Percentiles rank a stretch among this genome's conserved stretches.
Evolutionary conservation across 2,113 vertebrate genomes (phyloP).

Genomic region (Ovibos moschatus): DNA sequence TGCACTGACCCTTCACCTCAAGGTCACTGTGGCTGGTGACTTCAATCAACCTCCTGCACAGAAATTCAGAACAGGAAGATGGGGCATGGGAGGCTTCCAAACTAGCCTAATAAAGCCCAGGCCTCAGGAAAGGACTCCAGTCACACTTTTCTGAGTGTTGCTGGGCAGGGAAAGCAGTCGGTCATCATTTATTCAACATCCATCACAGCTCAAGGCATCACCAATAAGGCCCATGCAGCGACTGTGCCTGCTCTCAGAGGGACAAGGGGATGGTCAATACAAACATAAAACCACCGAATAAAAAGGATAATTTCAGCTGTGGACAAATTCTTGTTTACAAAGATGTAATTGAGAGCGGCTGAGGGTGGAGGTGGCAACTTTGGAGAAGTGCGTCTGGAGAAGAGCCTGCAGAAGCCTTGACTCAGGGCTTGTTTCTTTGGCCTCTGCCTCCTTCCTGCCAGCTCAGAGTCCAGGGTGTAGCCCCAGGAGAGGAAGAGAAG

Average conservation of each 20-base stretch:
- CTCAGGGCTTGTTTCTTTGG: neutral
- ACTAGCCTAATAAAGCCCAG: neutral
- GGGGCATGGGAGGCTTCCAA: neutral
- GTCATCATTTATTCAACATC: neutral
- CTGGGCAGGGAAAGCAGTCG: too few species aligned
- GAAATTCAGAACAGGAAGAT: neutral
- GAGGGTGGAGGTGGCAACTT: neutral
- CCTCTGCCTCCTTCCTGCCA: neutral
- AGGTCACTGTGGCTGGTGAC: neutral
- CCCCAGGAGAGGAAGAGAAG: neutral
- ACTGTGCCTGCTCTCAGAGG: fast-evolving
- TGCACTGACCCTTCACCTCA: neutral
- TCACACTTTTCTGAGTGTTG: neutral
- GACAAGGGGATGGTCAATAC: fast-evolving
- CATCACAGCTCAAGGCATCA: fast-evolving
- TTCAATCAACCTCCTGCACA: neutral
- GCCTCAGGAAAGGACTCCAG: neutral
- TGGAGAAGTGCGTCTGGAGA: too few species aligned
- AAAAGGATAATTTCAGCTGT: neutral
- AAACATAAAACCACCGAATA: neutral
- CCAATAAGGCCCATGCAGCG: fast-evolving
- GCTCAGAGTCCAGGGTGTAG: fast-evolving
- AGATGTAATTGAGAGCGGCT: neutral
- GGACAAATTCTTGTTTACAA: neutral
- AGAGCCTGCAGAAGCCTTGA: fast-evolving